phyloP scores from a whole-genome alignment of 1,140 invertebrate genomes.

The Drosophila truncata region DNA sequence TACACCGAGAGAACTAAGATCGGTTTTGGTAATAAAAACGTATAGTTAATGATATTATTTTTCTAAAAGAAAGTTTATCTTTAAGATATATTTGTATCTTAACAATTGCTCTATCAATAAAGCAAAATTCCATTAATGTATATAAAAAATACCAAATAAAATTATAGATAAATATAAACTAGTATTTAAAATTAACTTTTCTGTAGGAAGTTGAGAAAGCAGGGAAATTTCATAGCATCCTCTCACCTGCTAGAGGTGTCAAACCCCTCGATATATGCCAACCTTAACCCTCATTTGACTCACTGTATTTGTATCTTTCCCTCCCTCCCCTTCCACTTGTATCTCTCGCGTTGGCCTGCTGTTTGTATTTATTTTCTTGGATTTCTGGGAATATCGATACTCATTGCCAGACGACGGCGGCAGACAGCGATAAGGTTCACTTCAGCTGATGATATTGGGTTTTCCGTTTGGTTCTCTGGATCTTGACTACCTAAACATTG shows the following conservation, averaged over 20 bases:
- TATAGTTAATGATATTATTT: background rate
- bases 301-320: background rate
- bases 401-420: slow-evolving; percentile 30
- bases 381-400: slow-evolving; percentile 40
- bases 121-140: too few species aligned
- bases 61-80: too few species aligned
- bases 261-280: slow-evolving; percentile 11
- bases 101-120: too few species aligned
- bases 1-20: background rate
- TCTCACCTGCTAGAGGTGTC: slow-evolving; percentile 31
- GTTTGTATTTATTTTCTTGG: slow-evolving; percentile 45
- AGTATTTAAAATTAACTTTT: background rate
- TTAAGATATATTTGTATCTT: too few species aligned
- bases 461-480: slow-evolving; percentile 29
- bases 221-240: background rate
- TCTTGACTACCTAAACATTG: slow-evolving; percentile 41
- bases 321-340: slow-evolving; percentile 1
- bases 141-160: too few species aligned
- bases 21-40: background rate
- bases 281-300: slow-evolving; percentile 18
- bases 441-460: slow-evolving; percentile 38
- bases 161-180: too few species aligned
- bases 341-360: slow-evolving; percentile 1
- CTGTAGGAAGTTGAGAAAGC: background rate
- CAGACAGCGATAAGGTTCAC: slow-evolving; percentile 42